Evolutionary conservation across 2,888 invertebrate species (phyloP).

Genomic region (Macropis europaea): DNA sequence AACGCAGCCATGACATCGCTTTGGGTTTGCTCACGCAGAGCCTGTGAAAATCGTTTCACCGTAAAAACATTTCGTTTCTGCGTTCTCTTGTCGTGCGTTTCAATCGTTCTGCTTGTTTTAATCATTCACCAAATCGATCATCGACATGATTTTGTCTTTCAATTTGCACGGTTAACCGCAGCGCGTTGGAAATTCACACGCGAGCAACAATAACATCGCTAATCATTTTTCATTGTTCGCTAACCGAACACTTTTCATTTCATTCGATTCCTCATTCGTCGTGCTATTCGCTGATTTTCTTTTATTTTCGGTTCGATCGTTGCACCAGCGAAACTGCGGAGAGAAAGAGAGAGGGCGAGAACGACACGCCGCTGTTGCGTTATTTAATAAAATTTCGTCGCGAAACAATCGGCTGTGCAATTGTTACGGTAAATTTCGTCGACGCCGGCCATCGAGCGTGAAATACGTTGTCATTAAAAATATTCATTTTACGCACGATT

Average conservation of each 20-base stretch:
- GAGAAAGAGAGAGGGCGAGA: background rate
- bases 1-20: no score
- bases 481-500: constrained; percentile 9
- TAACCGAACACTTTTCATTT: background rate
- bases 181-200: no score
- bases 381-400: constrained; percentile 6
- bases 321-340: background rate
- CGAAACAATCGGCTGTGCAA: background rate
- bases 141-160: background rate
- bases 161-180: background rate
- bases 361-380: no score
- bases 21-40: background rate
- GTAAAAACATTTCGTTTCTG: background rate
- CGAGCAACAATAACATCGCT: background rate
- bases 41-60: background rate
- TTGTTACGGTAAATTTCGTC: no score
- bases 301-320: background rate
- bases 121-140: background rate
- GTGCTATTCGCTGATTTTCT: background rate
- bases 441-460: background rate
- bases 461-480: background rate
- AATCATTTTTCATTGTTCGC: background rate
- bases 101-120: background rate
- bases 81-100: background rate
- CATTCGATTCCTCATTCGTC: background rate